Base-by-base conservation (phyloP, 2,113 vertebrate species). In the Thamnophis sirtalis region DNA sequence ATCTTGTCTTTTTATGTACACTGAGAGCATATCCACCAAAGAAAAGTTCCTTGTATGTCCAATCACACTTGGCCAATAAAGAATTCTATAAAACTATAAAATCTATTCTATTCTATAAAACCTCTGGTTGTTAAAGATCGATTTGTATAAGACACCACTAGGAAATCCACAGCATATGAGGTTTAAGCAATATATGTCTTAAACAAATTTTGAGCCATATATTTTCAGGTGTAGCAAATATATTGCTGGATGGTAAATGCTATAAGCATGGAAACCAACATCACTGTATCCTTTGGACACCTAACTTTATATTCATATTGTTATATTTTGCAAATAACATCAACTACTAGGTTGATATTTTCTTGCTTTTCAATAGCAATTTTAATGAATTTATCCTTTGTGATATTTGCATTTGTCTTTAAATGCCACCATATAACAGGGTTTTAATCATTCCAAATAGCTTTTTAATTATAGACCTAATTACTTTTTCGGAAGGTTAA, bases 361-460 rank as follows among this genome's bases (percentile, higher is more conserved):
- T 95, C 96, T 96, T 96, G 93, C 92, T 96, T 94, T 97, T 97
- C 96, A 96, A 96, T 95, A 96, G 96, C 95, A 95, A 97, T 96
- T 97, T 97, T 97, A 97, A 98, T 98, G 96, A 97, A 97, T 96
- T 97, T 95, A 97, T 98, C 95, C 95, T 96, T 97, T 97, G 96
- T 98, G 97, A 97, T 97, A 98, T 98, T 98, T 97, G 94, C 97
- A 97, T 98, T 97, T 98, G 97, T 98, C 97, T 96, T 98, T 97
- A 98, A 98, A 98, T 98, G 97, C 96, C 97, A 98, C 94, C 94
- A 97, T 97, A 97, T 98, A 97, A 97, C 97, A 97, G 93, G 92
- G 92, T 89, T 97, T 97, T 98, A 97, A 98, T 97, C 96, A 97
- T 97, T 97, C 95, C 95, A 97, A 98, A 97, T 97, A 97, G 97